Evolutionary conservation across 1,140 invertebrate species (phyloP), one percentile per base, ranked within the genome.

Genomic region (Gryon sp.): DNA sequence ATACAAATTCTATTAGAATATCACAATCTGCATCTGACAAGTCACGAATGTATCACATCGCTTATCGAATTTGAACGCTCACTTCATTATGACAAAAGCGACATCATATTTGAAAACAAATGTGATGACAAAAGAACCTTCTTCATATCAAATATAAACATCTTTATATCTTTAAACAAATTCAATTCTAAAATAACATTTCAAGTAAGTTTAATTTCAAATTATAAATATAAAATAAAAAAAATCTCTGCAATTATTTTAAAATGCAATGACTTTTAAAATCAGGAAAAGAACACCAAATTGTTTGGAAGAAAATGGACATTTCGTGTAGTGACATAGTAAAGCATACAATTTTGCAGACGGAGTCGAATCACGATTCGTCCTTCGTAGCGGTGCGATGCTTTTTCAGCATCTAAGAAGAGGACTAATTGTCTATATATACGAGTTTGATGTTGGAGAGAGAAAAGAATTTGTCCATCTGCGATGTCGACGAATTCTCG

Each of bases 1-100:
- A 84, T 84, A 86, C 82, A 84, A 85, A 86, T 86, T 85, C 83
- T 80, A 86, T 86, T 86, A 86, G 80, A 74, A 75, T 66, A 76
- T 75, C 72, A 59, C 78, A 80, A 83, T 57, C 76, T 81, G 81
- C 76, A 79, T 63, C 57, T 81, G 79, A 83, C 57, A 62, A 63
- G 45, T 43, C 34, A 26, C 40, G 34, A 57, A 55, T 69, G 41
- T 63, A 40, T 59, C 43, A 40, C n/a, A 3, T 63, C 43, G 32
- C 32, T 36, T 18, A 15, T n/a, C 0, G 18, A 19, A 14, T 41
- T 41, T 30, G 15, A 20, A 28, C 18, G 20, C 18, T 12, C 41
- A 5, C 20, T 12, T 40, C 8, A 15, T 40, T 38, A 53, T 53
- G n/a, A 22, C 6, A n/a, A 19, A 12, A 36, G 6, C 12, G 7